phyloP scores from a whole-genome alignment of 2,113 vertebrate species.

The Ictalurus punctatus region DNA sequence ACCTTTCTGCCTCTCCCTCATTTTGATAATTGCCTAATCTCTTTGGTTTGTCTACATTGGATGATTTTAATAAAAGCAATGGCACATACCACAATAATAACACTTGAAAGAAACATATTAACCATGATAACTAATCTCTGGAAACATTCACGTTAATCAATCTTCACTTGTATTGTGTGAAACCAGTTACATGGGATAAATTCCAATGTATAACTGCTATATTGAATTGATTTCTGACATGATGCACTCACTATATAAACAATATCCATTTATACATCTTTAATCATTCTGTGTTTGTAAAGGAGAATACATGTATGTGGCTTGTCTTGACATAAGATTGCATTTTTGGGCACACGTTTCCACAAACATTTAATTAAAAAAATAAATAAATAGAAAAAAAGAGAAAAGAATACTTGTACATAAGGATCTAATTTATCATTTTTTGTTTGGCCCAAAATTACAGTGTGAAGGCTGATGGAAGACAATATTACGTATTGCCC shows the following conservation, averaged over 20 bases:
- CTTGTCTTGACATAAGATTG: background rate
- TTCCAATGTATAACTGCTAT: background rate
- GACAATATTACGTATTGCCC: background rate
- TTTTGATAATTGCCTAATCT: background rate
- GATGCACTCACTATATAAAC: background rate
- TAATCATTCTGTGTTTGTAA: background rate
- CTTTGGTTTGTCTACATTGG: background rate
- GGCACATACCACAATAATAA: too few species aligned
- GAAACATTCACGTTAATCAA: background rate
- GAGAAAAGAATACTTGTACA: background rate
- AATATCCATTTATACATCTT: background rate
- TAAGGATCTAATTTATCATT: background rate
- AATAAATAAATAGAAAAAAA: background rate
- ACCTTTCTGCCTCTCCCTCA: background rate
- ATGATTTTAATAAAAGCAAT: background rate
- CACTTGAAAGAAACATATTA: background rate
- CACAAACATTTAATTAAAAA: constrained; percentile 10
- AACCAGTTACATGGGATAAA: background rate
- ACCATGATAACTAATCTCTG: background rate
- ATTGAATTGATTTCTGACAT: background rate
- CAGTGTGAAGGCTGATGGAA: constrained; percentile 7
- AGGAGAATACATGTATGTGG: background rate
- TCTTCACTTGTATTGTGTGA: background rate
- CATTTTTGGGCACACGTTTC: background rate
- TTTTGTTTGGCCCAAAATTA: background rate